Evolutionary conservation across 2,888 invertebrate genomes (phyloP), one percentile per base, ranked within the genome.

Genomic region (Ochlodes sylvanus): DNA sequence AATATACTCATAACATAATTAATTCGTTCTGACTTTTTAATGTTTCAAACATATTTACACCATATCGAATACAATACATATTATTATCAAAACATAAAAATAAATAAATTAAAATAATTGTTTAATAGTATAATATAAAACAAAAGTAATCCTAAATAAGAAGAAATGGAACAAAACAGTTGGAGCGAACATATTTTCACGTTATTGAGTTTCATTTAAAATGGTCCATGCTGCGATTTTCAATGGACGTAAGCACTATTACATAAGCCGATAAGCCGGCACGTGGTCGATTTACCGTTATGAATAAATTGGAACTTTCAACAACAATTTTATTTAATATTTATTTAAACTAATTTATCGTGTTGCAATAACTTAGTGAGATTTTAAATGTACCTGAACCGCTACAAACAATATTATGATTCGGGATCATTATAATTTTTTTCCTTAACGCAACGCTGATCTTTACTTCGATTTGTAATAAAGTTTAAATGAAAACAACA

Each of bases 231-330:
- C 21, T 42, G 42, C n/a, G n/a, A 38, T 38, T 38, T 38, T 38
- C 38, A 12, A 38, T 2, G 38, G 38, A 34, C 38, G 57, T 44
- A 55, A 57, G 55, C 21, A 10, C 12, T 27, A 47, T 60, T 47
- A 47, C 47, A 47, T 47, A 32, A 60, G 19, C 47, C 60, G 60
- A 60, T 47, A 15, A 60, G 15, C 34, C 76, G 76, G 76, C 82
- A 79, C 80, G 81, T 81, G 83, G 81, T 77, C 80, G 84, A 85
- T 86, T 84, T 84, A 81, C 80, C 79, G 84, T 77, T 76, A 79
- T 80, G 77, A 84, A 83, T 83, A 84, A 82, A 81, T 81, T 78
- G 79, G 73, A 72, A 70, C 63, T 68, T 62, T 65, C 70, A 69
- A 19, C 50, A 12, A 50, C 50, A 47, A 15, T 9, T 27, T 19